Evolutionary conservation across 2,797 vertebrate genomes (phyloP), one percentile per base, ranked within the genome.

Genomic region (Crypturellus tataupa): DNA sequence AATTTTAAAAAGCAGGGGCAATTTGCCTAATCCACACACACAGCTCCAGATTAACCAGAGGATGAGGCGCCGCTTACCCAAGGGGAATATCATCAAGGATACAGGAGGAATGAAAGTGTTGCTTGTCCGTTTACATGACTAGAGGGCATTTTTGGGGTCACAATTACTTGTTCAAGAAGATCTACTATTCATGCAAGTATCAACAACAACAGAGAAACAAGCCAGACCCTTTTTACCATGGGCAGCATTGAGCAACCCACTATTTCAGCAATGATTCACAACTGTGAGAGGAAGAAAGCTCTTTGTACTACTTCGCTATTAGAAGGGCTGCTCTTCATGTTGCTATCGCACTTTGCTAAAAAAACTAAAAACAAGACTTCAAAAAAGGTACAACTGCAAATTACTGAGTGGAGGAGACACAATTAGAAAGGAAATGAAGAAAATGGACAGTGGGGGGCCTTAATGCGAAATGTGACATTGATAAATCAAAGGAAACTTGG

Each of bases 361-460:
- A 90, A 97, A 97, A 98, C 95, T 94, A 64, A 95, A 97, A 96
- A 63, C 80, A 93, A 91, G 85, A 91, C 55, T 97, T 96, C 64
- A 91, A 75, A 97, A 89, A 63, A 95, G 37, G 46, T 64, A 9
- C 62, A 96, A 95, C 78, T 96, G 86, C 92, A 96, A 96, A 97
- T 96, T 96, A 96, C 81, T 62, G 85, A 93, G 93, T 78, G 84
- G 71, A 70, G 69, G 94, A 97, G 85, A 94, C 91, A 83, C 95
- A 97, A 97, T 97, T 97, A 98, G 96, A 97, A 97, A 97, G 97
- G 96, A 98, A 98, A 98, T 97, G 88, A 98, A 97, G 97, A 96
- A 97, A 97, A 96, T 42, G 91, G 87, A 96, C 80, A 90, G 87
- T 97, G 90, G 87, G 93, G 88, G 89, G 82, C 90, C 87, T 93